phyloP scores from a whole-genome alignment of 1,140 invertebrate species.

The Drosophila lini region DNA sequence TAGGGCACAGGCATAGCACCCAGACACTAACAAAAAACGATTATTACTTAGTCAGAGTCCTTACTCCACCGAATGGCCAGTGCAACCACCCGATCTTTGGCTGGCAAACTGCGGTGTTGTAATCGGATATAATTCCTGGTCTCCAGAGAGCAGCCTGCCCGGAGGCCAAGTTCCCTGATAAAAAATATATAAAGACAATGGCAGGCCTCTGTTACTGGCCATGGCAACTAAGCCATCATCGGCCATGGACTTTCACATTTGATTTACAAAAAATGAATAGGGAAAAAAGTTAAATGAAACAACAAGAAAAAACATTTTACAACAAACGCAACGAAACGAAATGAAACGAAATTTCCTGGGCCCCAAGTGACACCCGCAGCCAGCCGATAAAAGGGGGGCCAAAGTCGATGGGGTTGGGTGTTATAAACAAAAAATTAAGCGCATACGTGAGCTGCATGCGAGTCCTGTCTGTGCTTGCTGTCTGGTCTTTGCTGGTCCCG shows the following conservation, averaged over 20 bases:
- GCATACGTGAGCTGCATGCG: constrained; percentile 72
- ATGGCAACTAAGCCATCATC: constrained; percentile 58
- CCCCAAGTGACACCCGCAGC: constrained; percentile 67
- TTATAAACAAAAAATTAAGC: constrained; percentile 80
- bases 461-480: constrained; percentile 37
- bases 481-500: constrained; percentile 26
- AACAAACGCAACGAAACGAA: constrained; percentile 18
- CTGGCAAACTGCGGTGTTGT: constrained; percentile 68
- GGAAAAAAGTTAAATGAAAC: constrained; percentile 35
- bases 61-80: constrained; percentile 5
- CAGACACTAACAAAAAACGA: constrained; percentile 21
- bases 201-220: constrained; percentile 18
- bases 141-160: constrained; percentile 53
- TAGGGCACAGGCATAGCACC: neutral
- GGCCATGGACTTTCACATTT: constrained; percentile 67
- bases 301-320: constrained; percentile 24
- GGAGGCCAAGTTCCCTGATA: constrained; percentile 2
- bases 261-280: constrained; percentile 51
- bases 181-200: constrained; percentile 48
- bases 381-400: constrained; percentile 5
- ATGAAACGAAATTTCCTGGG: neutral
- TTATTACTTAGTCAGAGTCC: constrained; percentile 39
- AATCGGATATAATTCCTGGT: constrained; percentile 77
- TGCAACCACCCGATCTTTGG: constrained; percentile 46
- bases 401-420: constrained; percentile 37